phyloP scores from a whole-genome alignment of 2,113 vertebrate genomes.

The Rallus limicola region DNA sequence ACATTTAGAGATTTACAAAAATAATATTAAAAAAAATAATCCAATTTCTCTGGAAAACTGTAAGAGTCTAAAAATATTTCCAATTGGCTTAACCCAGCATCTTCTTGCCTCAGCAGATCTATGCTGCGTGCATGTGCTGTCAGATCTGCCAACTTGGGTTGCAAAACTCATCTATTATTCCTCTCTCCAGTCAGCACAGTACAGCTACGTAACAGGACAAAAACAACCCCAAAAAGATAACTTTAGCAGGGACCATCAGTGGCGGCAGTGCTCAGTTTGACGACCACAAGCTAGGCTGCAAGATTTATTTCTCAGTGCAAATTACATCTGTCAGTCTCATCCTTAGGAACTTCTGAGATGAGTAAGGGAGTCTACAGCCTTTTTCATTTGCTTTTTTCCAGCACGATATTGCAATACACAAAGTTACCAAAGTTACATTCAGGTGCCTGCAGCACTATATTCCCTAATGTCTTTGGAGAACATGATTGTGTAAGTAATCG shows the following conservation, averaged over 20 bases:
- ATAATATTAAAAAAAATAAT: neutral
- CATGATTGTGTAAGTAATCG: neutral
- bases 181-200: neutral
- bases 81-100: neutral
- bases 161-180: conserved; percentile 7
- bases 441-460: neutral
- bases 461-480: neutral
- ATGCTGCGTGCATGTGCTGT: neutral
- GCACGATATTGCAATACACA: neutral
- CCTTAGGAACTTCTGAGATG: neutral
- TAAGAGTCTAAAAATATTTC: conserved; percentile 2
- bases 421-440: neutral
- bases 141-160: conserved; percentile 14
- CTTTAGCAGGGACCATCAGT: neutral
- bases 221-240: neutral
- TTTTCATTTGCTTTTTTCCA: neutral
- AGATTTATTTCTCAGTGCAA: neutral
- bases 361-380: neutral
- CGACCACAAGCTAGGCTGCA: neutral
- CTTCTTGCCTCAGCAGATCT: conserved; percentile 32
- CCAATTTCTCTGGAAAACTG: neutral
- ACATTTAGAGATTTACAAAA: neutral
- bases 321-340: neutral
- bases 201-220: neutral
- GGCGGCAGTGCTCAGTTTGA: neutral